These are phyloP conservation scores for Quadroppia sp. DNA, from an alignment of 2,888 invertebrate species.

Conservation along the genomic window DNA sequence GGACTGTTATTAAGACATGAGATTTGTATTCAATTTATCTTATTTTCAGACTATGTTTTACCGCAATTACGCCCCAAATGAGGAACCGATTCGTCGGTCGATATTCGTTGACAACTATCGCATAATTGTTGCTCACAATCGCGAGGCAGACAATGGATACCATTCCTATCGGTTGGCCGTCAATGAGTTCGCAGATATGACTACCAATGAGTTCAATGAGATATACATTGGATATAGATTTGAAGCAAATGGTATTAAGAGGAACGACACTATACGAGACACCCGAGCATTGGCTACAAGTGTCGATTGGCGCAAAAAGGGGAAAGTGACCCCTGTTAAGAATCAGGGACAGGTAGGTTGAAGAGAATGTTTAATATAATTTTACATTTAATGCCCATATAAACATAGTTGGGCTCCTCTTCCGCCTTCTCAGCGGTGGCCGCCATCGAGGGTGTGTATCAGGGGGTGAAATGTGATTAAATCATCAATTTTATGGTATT, in stretches of 20 bases:
- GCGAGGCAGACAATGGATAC: conserved; percentile 2
- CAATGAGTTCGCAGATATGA: conserved; percentile 42
- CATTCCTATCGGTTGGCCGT: conserved; percentile 36
- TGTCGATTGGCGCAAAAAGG: conserved; percentile 44
- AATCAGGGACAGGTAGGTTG: conserved; percentile 41
- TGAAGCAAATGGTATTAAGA: not conserved
- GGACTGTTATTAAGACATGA: no score
- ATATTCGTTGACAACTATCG: conserved; percentile 36
- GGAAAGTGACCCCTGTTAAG: conserved; percentile 42
- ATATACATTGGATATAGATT: not conserved
- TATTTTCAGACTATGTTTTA: no score
- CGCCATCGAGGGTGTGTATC: conserved; percentile 69
- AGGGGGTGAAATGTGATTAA: conserved; percentile 52
- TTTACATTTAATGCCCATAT: not conserved
- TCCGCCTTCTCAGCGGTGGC: conserved; percentile 84
- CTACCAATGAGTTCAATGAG: conserved; percentile 37
- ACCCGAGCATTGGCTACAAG: conserved; percentile 37
- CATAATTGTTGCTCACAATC: conserved; percentile 29
- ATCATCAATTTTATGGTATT: conserved; percentile 60
- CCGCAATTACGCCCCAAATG: not conserved
- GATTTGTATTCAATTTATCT: no score
- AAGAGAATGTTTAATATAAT: no score
- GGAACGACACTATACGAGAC: not conserved
- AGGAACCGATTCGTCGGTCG: conserved; percentile 28
- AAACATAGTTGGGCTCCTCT: conserved; percentile 73